A percentile compares a stretch with the other conserved stretches of the same genome.
These are phyloP conservation scores for Dicranocentrus wangi DNA, from an alignment of 2,888 invertebrate species.

Conservation along the genomic window DNA sequence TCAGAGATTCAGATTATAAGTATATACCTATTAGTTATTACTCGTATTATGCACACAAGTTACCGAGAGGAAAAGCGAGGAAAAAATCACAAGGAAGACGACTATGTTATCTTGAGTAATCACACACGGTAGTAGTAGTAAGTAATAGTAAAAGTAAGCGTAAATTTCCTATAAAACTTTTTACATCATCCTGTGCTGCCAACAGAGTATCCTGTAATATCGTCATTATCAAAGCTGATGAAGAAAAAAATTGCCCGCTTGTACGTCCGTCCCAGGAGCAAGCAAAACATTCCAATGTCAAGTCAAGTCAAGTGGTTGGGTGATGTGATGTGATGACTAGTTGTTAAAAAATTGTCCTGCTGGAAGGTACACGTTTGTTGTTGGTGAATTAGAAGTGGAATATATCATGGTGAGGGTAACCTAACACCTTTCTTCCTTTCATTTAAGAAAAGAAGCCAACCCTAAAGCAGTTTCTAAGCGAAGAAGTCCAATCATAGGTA, in stretches of 20 bases:
- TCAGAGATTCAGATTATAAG: too few relatives aligned
- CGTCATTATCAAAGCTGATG: background rate
- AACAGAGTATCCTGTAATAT: background rate
- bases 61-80: background rate
- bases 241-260: background rate
- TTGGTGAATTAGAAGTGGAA: too few relatives aligned
- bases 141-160: constrained; percentile 6
- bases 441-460: too few relatives aligned
- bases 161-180: constrained; percentile 1
- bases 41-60: background rate
- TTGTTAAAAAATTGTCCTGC: constrained; percentile 32
- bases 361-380: background rate
- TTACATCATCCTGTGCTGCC: background rate
- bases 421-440: constrained; percentile 30
- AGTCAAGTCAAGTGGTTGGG: constrained; percentile 25
- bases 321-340: constrained; percentile 34
- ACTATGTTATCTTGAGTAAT: background rate
- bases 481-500: background rate
- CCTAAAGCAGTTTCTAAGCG: background rate
- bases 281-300: constrained; percentile 46
- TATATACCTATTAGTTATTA: too few relatives aligned
- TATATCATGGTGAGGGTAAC: constrained; percentile 18
- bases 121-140: constrained; percentile 16
- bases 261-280: background rate
- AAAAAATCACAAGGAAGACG: constrained; percentile 1